phyloP scores from a whole-genome alignment of 1,140 invertebrate genomes.

The Drosophila insularis region DNA sequence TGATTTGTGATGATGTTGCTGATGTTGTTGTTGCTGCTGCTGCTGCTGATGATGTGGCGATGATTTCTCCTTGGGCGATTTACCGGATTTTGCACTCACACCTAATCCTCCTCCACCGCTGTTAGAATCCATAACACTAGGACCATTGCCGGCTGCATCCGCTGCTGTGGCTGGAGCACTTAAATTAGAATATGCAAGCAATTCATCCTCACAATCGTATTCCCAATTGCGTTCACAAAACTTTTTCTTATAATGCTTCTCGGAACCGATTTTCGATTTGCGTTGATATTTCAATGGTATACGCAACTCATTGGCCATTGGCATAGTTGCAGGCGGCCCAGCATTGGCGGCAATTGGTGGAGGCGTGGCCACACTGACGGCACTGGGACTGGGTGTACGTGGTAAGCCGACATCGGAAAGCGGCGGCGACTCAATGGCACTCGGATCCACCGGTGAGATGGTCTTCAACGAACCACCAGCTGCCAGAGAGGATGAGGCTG shows the following conservation, averaged over 20 bases:
- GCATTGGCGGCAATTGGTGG: slow-evolving; percentile 69
- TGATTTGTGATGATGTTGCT: slow-evolving; percentile 75
- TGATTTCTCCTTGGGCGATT: slow-evolving; percentile 74
- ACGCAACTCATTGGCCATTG: slow-evolving; percentile 33
- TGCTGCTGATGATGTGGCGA: slow-evolving; percentile 52
- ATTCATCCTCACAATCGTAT: slow-evolving; percentile 83
- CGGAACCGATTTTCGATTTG: slow-evolving; percentile 84
- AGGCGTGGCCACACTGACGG: slow-evolving; percentile 83
- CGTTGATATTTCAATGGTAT: slow-evolving; percentile 86
- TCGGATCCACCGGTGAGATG: slow-evolving; percentile 66
- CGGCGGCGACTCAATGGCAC: slow-evolving; percentile 83
- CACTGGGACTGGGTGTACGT: slow-evolving; percentile 87
- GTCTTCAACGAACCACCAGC: slow-evolving; percentile 63
- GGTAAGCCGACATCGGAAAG: slow-evolving; percentile 85
- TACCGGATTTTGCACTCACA: slow-evolving; percentile 37
- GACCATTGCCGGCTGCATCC: slow-evolving; percentile 66
- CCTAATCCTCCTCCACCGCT: background rate
- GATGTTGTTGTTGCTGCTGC: slow-evolving; percentile 29
- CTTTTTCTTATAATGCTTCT: slow-evolving; percentile 90
- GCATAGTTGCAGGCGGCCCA: slow-evolving; percentile 21
- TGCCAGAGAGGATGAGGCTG: slow-evolving; percentile 54
- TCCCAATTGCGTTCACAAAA: slow-evolving; percentile 88
- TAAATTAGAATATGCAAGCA: slow-evolving; percentile 72
- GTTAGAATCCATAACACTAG: slow-evolving; percentile 18
- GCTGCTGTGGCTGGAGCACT: slow-evolving; percentile 62